Percentiles rank a stretch among this genome's conserved stretches.
phyloP scores from a whole-genome alignment of 2,888 invertebrate genomes.

The Coenonympha arcania region DNA sequence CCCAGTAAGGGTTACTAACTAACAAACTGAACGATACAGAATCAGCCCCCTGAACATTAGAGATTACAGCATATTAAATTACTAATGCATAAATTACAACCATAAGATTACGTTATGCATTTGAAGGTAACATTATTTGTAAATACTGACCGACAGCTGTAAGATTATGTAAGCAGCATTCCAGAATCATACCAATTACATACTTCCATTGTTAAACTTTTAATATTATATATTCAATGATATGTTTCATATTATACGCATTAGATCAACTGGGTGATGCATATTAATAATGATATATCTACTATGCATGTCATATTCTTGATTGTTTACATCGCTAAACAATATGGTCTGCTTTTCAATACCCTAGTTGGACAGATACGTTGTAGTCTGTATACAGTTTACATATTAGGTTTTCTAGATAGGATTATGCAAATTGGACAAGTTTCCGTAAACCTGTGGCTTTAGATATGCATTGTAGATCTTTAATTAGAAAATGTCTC shows the following conservation, averaged over 20 bases:
- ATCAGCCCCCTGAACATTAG: background rate
- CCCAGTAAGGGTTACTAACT: too few species aligned
- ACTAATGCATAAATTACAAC: background rate
- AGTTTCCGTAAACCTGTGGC: background rate
- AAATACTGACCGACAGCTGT: background rate
- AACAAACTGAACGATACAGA: too few species aligned
- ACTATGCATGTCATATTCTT: background rate
- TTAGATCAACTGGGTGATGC: background rate
- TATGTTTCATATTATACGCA: background rate
- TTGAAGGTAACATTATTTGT: background rate
- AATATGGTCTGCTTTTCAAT: background rate
- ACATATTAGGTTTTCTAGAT: background rate
- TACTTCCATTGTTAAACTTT: too few species aligned
- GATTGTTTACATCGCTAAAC: background rate
- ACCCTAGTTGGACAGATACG: background rate
- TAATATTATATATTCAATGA: background rate
- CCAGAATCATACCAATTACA: too few species aligned
- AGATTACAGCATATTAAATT: background rate
- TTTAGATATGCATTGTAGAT: too few species aligned
- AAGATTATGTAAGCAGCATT: too few species aligned
- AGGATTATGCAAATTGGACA: background rate
- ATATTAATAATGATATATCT: background rate
- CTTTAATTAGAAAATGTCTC: too few species aligned
- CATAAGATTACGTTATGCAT: background rate
- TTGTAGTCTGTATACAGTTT: too few species aligned